Percentiles rank a stretch among this genome's conserved stretches.
Conservation (phyloP, 1,140 invertebrate species). For the Diprion similis region DNA sequence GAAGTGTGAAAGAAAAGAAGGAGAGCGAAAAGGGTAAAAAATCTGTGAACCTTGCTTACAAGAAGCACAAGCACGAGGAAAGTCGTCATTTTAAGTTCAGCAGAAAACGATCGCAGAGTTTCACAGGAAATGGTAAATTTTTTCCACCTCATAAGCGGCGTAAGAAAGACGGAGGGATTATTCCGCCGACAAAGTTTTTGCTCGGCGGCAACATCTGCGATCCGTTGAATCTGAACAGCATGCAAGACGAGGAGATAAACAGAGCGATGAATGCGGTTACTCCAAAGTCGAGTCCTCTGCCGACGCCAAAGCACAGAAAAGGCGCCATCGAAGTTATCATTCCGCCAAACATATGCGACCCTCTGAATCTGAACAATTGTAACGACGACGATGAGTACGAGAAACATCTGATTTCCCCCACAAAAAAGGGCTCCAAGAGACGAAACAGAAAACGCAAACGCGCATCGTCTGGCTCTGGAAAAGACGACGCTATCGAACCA, state of each 20-base stretch:
- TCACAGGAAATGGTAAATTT: slow-evolving; percentile 58
- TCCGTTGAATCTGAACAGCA: slow-evolving; percentile 91
- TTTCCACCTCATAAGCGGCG: slow-evolving; percentile 68
- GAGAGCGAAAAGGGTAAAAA: slow-evolving; percentile 53
- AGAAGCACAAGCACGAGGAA: slow-evolving; percentile 59
- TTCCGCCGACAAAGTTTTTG: slow-evolving; percentile 90
- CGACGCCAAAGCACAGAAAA: slow-evolving; percentile 83
- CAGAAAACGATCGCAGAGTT: slow-evolving; percentile 64
- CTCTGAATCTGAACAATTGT: slow-evolving; percentile 83
- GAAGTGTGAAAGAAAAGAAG: slow-evolving; percentile 43
- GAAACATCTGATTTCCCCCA: slow-evolving; percentile 72
- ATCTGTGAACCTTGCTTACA: slow-evolving; percentile 43
- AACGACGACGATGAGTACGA: slow-evolving; percentile 84
- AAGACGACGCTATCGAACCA: slow-evolving; percentile 49
- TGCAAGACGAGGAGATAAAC: slow-evolving; percentile 88
- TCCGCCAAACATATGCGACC: slow-evolving; percentile 90
- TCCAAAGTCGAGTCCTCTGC: slow-evolving; percentile 85
- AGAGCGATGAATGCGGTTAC: slow-evolving; percentile 87
- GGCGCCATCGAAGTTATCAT: slow-evolving; percentile 90
- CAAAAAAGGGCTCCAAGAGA: slow-evolving; percentile 68
- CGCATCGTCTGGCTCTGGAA: slow-evolving; percentile 63
- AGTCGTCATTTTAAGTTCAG: slow-evolving; percentile 56
- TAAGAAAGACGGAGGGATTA: slow-evolving; percentile 75
- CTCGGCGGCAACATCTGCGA: slow-evolving; percentile 95
- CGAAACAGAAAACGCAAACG: slow-evolving; percentile 63